Evolutionary conservation across 2,797 vertebrate genomes (phyloP).

Genomic region (Periparus ater): DNA sequence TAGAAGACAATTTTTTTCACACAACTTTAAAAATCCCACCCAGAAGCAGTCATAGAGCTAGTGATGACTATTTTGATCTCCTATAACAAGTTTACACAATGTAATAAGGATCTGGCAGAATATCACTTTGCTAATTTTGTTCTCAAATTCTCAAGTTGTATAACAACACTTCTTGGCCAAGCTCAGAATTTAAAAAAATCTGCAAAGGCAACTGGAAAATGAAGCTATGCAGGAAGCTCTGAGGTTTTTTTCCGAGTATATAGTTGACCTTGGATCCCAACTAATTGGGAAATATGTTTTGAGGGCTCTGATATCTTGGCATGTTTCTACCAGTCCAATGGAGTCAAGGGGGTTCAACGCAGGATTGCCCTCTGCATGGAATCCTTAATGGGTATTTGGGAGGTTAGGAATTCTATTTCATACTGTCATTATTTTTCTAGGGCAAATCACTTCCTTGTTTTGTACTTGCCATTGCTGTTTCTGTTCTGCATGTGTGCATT

Average conservation of each 20-base stretch:
- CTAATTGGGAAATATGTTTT: not conserved
- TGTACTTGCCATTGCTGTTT: not conserved
- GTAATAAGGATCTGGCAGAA: slow-evolving; percentile 2
- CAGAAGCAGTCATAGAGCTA: not conserved
- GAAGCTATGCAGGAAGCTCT: not conserved
- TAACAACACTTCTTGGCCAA: not conserved
- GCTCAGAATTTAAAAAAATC: not conserved
- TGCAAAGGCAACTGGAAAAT: not conserved
- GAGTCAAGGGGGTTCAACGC: not conserved
- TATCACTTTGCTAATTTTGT: not conserved
- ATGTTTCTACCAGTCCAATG: not conserved
- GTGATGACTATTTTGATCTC: slow-evolving; percentile 4
- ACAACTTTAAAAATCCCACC: not conserved
- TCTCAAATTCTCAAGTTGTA: slow-evolving; percentile 4
- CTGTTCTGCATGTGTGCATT: not conserved
- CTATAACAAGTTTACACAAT: not conserved
- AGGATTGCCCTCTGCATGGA: not conserved
- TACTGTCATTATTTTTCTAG: not conserved
- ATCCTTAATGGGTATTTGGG: accelerated
- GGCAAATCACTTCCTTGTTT: not conserved
- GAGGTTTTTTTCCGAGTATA: not conserved
- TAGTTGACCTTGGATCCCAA: not conserved
- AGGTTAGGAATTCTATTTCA: not conserved
- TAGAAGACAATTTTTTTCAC: not conserved
- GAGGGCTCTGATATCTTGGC: not conserved